phyloP scores from a whole-genome alignment of 1,140 invertebrate genomes.

The Lanistes nyassanus region DNA sequence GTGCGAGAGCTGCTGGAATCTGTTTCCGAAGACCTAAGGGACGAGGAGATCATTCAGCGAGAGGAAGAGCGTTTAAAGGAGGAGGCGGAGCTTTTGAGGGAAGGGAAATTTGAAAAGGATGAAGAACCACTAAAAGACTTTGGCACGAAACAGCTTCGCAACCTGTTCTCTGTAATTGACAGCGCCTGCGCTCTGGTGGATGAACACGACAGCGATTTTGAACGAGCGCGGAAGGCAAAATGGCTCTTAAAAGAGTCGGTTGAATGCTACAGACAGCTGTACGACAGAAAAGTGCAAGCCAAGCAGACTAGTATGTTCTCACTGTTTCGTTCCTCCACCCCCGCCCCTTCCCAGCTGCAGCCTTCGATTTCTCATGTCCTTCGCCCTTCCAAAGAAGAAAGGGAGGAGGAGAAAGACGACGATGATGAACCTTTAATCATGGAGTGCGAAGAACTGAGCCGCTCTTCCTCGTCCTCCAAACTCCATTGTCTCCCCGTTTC shows the following conservation, averaged over 20 bases:
- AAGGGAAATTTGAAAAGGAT: not conserved
- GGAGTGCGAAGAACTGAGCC: too few species aligned
- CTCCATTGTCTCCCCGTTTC: too few species aligned
- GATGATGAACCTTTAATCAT: too few species aligned
- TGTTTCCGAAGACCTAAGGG: conserved; percentile 4
- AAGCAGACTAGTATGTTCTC: conserved; percentile 4
- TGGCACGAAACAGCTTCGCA: conserved; percentile 2
- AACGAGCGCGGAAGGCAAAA: conserved; percentile 1
- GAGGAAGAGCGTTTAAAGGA: not conserved
- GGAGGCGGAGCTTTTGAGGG: not conserved
- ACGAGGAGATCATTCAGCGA: conserved; percentile 15
- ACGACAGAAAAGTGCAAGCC: not conserved
- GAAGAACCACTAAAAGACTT: conserved; percentile 12
- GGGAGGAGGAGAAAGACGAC: too few species aligned
- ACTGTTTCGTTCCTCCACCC: not conserved
- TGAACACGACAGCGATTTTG: conserved; percentile 10
- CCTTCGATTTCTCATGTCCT: not conserved
- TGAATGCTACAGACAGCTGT: conserved; percentile 8
- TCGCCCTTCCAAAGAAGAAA: too few species aligned
- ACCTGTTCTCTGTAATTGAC: not conserved
- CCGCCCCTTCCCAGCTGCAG: not conserved
- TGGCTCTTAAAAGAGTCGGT: not conserved
- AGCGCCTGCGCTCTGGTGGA: conserved; percentile 2
- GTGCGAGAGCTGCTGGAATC: conserved; percentile 16
- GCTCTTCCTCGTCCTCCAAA: too few species aligned